Conservation (phyloP, 2,888 invertebrate genomes). For the Ligdia adustata region DNA sequence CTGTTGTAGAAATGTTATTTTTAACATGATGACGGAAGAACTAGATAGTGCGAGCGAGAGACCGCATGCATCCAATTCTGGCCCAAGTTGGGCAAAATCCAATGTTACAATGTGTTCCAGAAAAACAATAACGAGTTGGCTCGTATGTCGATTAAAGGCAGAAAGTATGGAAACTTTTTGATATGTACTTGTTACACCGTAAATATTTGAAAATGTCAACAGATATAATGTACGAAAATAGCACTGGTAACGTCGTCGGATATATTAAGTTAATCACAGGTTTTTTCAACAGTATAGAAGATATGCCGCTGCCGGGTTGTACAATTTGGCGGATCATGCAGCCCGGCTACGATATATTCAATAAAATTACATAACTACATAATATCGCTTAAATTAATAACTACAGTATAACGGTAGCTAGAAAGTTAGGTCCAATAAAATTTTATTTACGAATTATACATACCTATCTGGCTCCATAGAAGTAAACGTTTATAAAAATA, state of each 20-base stretch:
- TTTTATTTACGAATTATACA: slow-evolving; percentile 4
- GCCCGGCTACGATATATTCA: background rate
- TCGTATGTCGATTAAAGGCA: background rate
- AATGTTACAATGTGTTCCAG: no score
- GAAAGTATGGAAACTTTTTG: slow-evolving; percentile 3
- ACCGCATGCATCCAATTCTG: no score
- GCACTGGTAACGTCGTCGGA: background rate
- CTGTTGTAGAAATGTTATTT: no score
- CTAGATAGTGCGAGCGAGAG: no score
- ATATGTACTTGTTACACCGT: slow-evolving; percentile 10
- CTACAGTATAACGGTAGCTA: slow-evolving; percentile 13
- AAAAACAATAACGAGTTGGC: no score
- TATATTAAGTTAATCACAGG: slow-evolving; percentile 1
- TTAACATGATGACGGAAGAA: no score
- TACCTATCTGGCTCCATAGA: background rate
- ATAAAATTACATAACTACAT: slow-evolving; percentile 4
- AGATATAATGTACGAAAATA: background rate
- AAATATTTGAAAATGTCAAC: background rate
- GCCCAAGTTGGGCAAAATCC: no score
- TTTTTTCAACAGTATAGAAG: background rate
- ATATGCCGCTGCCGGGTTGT: background rate
- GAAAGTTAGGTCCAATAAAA: slow-evolving; percentile 8
- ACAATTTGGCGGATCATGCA: background rate
- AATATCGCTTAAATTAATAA: slow-evolving; percentile 7
- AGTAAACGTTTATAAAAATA: slow-evolving; percentile 12